Evolutionary conservation across 2,797 vertebrate genomes (phyloP), one percentile per base, ranked within the genome.

Genomic region (Clarias pachynema): DNA sequence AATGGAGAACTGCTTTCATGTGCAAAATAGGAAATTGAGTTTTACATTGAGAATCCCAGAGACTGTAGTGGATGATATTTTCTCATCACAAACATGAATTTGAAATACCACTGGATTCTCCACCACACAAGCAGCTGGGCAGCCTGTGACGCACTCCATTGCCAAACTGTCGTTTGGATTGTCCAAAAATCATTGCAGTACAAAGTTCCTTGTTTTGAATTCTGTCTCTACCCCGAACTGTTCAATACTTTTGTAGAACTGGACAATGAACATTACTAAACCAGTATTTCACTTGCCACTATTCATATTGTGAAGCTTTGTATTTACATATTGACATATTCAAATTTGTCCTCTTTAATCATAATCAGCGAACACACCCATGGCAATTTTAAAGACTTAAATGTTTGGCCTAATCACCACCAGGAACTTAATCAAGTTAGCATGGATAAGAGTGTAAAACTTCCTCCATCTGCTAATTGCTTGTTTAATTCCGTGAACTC

Each of bases 31-130:
- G 65, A 88, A 89, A 88, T 90, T 80, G 63, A 85, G 85, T 88
- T 86, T 78, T 84, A 31, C 18, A 62, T 29, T 70, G 65, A 79
- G 70, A 87, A 84, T 26, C 81, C 81, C n/a, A 68, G 44, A 86
- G 83, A 84, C 70, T 82, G 16, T 85, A 81, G 81, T 79, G 79
- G 84, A 89, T 89, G 83, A 86, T 86, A 88, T 88, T 90, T 88
- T 44, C 63, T 83, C 60, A 59, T 26, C 29, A 12, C 69, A 85
- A 57, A 78, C 69, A 49, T 83, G 84, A 69, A 56, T 86, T 87
- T 62, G 44, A 24, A 81, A 70, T 16, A 81, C 20, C 12, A 40
- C 57, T 87, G 59, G n/a, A 49, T 59, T 69, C 77, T 79, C 57
- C 22, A 62, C 5, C 34, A 40, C 75, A 40, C 9, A 60, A 62